phyloP scores from a whole-genome alignment of 2,113 vertebrate species.

The Rhinopomastus cyanomelas region DNA sequence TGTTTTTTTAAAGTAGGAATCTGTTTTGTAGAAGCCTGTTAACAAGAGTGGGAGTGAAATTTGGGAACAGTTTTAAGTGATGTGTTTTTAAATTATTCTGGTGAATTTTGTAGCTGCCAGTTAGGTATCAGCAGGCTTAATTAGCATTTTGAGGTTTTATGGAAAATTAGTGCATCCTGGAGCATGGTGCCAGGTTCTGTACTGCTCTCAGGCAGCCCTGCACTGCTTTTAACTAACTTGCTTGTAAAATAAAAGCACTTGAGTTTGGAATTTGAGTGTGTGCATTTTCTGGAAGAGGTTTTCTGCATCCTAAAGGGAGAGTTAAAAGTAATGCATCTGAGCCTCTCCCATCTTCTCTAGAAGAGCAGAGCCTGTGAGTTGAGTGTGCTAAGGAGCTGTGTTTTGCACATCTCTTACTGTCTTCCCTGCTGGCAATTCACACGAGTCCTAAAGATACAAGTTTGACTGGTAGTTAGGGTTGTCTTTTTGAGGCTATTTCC shows the following conservation, averaged over 20 bases:
- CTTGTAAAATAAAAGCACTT: background rate
- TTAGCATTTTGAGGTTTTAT: background rate
- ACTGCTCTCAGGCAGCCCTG: background rate
- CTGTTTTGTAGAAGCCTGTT: background rate
- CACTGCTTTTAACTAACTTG: background rate
- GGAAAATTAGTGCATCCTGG: background rate
- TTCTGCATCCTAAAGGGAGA: background rate
- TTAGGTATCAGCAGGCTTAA: background rate
- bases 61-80: background rate
- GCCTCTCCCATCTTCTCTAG: background rate
- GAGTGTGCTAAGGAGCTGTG: background rate
- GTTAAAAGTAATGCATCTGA: background rate
- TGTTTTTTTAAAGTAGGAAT: background rate
- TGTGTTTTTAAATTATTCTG: background rate
- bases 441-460: background rate
- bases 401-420: background rate
- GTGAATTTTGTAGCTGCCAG: background rate
- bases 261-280: background rate
- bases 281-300: background rate
- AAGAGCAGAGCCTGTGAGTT: background rate
- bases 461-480: background rate
- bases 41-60: background rate
- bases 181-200: background rate
- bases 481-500: background rate
- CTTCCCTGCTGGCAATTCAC: background rate